Percentiles rank a stretch among this genome's conserved stretches.
phyloP scores from a whole-genome alignment of 2,113 vertebrate genomes.

The Scophthalmus maximus region DNA sequence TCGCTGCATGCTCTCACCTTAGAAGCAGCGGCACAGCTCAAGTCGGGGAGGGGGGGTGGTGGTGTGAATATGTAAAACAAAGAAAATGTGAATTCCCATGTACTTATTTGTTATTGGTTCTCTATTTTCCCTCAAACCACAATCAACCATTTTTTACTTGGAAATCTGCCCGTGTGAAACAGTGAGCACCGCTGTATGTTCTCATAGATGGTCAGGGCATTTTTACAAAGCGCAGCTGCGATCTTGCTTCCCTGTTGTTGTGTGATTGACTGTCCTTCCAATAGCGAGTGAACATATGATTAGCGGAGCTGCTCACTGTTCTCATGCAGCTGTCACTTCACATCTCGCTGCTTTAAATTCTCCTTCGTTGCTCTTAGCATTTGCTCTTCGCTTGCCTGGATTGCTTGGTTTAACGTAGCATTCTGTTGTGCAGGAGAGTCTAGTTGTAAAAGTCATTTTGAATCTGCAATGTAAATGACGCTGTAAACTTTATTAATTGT shows the following conservation, averaged over 20 bases:
- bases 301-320: slow-evolving; percentile 67
- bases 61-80: slow-evolving; percentile 82
- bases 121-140: slow-evolving; percentile 79
- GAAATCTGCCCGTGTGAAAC: slow-evolving; percentile 72
- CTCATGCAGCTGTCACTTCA: slow-evolving; percentile 68
- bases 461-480: slow-evolving; percentile 79
- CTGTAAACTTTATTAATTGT: slow-evolving; percentile 79
- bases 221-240: slow-evolving; percentile 69
- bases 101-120: slow-evolving; percentile 80
- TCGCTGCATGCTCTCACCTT: slow-evolving; percentile 78
- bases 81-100: slow-evolving; percentile 81
- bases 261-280: slow-evolving; percentile 76
- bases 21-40: slow-evolving; percentile 71
- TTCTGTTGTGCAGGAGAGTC: slow-evolving; percentile 36
- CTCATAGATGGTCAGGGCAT: slow-evolving; percentile 71
- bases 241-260: slow-evolving; percentile 63
- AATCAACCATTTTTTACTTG: slow-evolving; percentile 79
- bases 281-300: slow-evolving; percentile 77
- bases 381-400: slow-evolving; percentile 38
- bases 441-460: slow-evolving; percentile 46
- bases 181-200: slow-evolving; percentile 65
- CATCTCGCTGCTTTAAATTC: slow-evolving; percentile 43
- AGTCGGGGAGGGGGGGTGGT: slow-evolving; percentile 41
- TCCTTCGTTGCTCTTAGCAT: slow-evolving; percentile 24
- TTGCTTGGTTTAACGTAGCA: slow-evolving; percentile 43